Percentiles rank a stretch among this genome's conserved stretches.
phyloP scores from a whole-genome alignment of 1,140 invertebrate genomes.

The Theocolax elegans region DNA sequence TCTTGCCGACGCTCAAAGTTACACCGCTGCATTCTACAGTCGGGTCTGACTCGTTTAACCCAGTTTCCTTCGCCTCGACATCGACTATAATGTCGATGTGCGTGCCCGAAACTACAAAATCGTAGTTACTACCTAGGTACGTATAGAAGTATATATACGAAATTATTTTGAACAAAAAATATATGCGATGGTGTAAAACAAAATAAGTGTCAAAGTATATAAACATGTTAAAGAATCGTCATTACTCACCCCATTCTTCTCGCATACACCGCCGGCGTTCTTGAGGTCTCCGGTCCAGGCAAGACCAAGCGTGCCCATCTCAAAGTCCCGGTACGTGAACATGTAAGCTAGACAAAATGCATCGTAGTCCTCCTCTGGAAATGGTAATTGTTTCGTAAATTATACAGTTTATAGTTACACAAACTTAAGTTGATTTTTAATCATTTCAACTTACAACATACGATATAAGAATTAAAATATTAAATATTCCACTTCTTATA shows the following conservation, averaged over 20 bases:
- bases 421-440: too few relatives aligned
- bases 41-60: constrained; percentile 34
- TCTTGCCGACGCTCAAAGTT: background rate
- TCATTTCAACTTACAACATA: too few relatives aligned
- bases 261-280: constrained; percentile 93
- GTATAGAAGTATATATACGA: too few relatives aligned
- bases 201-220: background rate
- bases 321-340: constrained; percentile 99
- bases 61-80: constrained; percentile 27
- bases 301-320: constrained; percentile 96
- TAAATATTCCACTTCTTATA: too few relatives aligned
- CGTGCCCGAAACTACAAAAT: too few relatives aligned
- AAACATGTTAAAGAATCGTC: background rate
- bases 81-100: constrained; percentile 23
- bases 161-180: background rate
- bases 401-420: too few relatives aligned
- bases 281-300: constrained; percentile 97
- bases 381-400: too few relatives aligned
- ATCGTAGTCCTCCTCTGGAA: constrained; percentile 94
- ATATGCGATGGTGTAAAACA: background rate
- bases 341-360: constrained; percentile 98
- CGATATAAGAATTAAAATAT: too few relatives aligned
- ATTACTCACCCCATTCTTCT: constrained; percentile 87
- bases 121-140: too few relatives aligned
- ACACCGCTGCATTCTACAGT: background rate